A percentile compares a stretch with the other conserved stretches of the same genome.
phyloP scores from a whole-genome alignment of 2,113 vertebrate genomes.

The Melospiza georgiana region DNA sequence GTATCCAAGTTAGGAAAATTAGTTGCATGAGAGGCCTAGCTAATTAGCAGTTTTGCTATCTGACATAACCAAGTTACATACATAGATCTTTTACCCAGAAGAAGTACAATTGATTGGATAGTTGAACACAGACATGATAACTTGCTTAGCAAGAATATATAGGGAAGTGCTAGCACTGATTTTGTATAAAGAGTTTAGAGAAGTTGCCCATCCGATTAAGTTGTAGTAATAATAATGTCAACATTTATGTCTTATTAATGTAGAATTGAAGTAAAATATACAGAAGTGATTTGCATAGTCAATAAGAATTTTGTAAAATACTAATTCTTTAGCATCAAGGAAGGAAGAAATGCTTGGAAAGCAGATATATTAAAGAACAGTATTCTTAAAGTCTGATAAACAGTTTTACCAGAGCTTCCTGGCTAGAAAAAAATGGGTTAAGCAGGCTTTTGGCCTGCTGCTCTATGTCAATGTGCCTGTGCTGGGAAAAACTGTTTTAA shows the following conservation, averaged over 20 bases:
- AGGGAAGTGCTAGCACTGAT: not conserved
- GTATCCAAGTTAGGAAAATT: not conserved
- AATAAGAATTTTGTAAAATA: not conserved
- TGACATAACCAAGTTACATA: not conserved
- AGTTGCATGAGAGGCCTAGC: not conserved
- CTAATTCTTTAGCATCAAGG: not conserved
- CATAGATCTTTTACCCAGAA: not conserved
- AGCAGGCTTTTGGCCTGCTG: not conserved
- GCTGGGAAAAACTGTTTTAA: not conserved
- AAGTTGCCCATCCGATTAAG: not conserved
- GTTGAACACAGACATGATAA: not conserved
- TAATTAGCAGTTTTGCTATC: not conserved
- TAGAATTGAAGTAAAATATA: not conserved
- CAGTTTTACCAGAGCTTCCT: not conserved
- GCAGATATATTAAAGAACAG: not conserved
- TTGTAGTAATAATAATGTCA: not conserved
- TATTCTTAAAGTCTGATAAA: not conserved
- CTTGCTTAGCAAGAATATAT: not conserved
- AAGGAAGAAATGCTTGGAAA: not conserved
- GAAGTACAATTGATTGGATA: not conserved
- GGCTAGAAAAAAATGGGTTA: not conserved
- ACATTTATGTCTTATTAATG: not conserved
- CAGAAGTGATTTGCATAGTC: not conserved
- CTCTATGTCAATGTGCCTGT: not conserved
- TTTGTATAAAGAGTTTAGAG: not conserved